Base-by-base conservation (phyloP, 37 sponge, comb jelly and placozoan species). In the Bolinopsis microptera region DNA sequence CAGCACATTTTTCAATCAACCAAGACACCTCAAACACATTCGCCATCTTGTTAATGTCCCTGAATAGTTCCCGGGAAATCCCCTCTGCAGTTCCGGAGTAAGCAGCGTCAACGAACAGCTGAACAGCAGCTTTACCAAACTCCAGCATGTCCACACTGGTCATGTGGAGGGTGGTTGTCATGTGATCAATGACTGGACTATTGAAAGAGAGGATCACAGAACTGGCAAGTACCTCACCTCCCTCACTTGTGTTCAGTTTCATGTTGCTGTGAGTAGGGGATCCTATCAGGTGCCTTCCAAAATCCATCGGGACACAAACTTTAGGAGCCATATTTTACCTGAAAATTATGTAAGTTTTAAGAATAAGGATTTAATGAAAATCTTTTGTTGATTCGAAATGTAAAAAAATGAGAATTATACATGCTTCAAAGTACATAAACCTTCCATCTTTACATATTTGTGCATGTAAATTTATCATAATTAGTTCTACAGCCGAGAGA, bases 41-140 rank as follows among this genome's bases (percentile, higher is more conserved):
- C 2, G 31, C 31, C 5, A 72, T 72, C 31, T 72, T 72, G 75
- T 72, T 72, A n/a, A 72, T 3, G 18, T 72, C 75, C 26, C 75
- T n/a, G 31, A 72, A 72, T 5, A 28, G 26, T 72, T 21, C 75
- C 26, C n/a, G 3, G 26, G 31, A 23, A 30, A 72, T n/a, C 75
- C 31, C 31, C 75, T 72, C 75, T 23, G 75, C 75, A 72, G 75
- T 30, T 72, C 13, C 75, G n/a, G 75, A 72, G 75, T 72, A 72
- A 28, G 31, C 26, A 72, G 22, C 5, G 26, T 72, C 75, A 72
- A 72, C 31, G 18, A 72, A 72, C 5, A n/a, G 31, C 5, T 72
- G 26, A 28, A 72, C 75, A 5, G 22, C 75, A n/a, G 26, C 75
- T 5, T n/a, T 21, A 28, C 31, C 31, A 21, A 72, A 72, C 31